These are phyloP conservation scores for Panagrolaimus sp. DNA, from an alignment of 1,140 invertebrate species.

Conservation along the genomic window DNA sequence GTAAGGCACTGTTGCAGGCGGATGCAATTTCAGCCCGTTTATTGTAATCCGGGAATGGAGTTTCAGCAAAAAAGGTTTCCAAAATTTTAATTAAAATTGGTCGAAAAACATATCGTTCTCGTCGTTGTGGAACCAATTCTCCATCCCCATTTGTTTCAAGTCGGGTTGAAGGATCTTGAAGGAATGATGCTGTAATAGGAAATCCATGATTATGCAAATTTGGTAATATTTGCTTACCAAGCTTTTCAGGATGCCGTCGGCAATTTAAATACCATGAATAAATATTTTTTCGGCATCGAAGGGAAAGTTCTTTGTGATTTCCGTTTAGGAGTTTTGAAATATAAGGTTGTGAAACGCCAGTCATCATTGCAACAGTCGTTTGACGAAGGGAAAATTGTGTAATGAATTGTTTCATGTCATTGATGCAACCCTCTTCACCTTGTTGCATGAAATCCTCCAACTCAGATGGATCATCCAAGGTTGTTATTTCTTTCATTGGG, in stretches of 20 bases:
- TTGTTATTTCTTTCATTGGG: constrained; percentile 54
- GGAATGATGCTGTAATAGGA: constrained; percentile 34
- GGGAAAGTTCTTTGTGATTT: constrained; percentile 54
- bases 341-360: constrained; percentile 56
- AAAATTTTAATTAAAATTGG: constrained; percentile 51
- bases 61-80: constrained; percentile 46
- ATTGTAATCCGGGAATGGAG: constrained; percentile 51
- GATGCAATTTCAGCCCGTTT: constrained; percentile 51
- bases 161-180: constrained; percentile 52
- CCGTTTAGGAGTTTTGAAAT: constrained; percentile 57
- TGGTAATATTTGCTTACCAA: neutral
- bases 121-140: constrained; percentile 54
- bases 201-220: too few species aligned
- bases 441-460: constrained; percentile 53
- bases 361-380: constrained; percentile 57
- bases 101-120: constrained; percentile 58
- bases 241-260: constrained; percentile 50
- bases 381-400: constrained; percentile 56
- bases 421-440: constrained; percentile 54
- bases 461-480: constrained; percentile 50
- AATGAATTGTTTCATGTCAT: constrained; percentile 55
- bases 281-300: constrained; percentile 58
- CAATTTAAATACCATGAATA: constrained; percentile 59
- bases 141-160: constrained; percentile 57
- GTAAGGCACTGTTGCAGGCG: constrained; percentile 48